Evolutionary conservation across 1,140 invertebrate species (phyloP).

Genomic region (Formica exsecta): DNA sequence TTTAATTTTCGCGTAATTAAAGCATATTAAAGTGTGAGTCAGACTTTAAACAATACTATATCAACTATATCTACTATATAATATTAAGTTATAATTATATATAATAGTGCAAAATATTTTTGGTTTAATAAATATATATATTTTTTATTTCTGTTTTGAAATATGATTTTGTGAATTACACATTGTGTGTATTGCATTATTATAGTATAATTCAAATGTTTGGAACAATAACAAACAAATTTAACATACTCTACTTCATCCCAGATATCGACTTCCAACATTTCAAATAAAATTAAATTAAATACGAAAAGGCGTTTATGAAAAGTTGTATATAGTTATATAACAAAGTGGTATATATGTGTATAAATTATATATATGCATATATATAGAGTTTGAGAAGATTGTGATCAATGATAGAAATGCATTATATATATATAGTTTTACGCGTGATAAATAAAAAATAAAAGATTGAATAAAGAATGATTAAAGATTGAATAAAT

Average conservation of each 20-base stretch:
- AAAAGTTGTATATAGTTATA: neutral
- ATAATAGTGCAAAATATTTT: neutral
- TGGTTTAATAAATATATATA: neutral
- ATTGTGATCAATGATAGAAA: neutral
- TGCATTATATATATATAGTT: neutral
- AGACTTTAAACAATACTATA: too few species aligned
- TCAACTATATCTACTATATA: neutral
- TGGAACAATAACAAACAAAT: neutral
- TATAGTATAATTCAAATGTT: neutral
- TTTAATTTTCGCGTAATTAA: too few species aligned
- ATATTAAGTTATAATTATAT: neutral
- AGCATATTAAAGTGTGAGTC: too few species aligned
- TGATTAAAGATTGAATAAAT: too few species aligned
- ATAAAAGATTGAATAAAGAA: too few species aligned
- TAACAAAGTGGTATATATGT: too few species aligned
- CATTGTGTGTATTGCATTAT: neutral
- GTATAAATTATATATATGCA: too few species aligned
- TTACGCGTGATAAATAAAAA: too few species aligned
- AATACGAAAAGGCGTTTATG: neutral
- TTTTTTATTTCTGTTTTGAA: neutral
- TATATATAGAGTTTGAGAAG: neutral
- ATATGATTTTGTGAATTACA: neutral
- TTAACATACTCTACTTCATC: neutral
- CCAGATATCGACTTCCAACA: neutral
- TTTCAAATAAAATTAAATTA: conserved; percentile 2